Evolutionary conservation across 2,797 vertebrate genomes (phyloP).

Genomic region (Spinus pinus): DNA sequence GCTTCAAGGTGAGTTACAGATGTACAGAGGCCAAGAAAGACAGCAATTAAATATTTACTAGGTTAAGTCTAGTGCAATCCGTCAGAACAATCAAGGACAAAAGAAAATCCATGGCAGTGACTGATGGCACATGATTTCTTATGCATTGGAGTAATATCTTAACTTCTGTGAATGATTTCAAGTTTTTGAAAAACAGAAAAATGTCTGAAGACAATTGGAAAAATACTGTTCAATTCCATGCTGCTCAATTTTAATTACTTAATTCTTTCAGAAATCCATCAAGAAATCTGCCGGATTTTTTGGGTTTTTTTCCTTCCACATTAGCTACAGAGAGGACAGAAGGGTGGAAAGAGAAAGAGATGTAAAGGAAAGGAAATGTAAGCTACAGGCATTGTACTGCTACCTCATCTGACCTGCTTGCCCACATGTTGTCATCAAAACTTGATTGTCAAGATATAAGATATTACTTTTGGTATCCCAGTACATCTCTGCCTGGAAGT

Average conservation of each 20-base stretch:
- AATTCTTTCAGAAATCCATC: not conserved
- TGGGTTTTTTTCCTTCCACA: rapidly evolving
- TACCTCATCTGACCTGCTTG: not conserved
- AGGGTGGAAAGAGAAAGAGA: not conserved
- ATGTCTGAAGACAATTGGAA: not conserved
- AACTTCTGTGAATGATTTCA: not conserved
- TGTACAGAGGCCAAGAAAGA: conserved; percentile 71
- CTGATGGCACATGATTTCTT: conserved; percentile 1
- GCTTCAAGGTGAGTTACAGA: conserved; percentile 73
- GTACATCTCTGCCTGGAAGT: not conserved
- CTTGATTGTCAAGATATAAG: conserved; percentile 1
- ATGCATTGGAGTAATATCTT: not conserved
- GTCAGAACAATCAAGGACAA: conserved; percentile 71
- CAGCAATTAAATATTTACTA: conserved; percentile 80
- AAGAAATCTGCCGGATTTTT: not conserved
- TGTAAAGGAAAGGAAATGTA: not conserved
- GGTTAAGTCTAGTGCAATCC: conserved; percentile 71
- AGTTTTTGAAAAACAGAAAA: not conserved
- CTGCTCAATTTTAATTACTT: not conserved
- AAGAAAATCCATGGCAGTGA: conserved; percentile 74
- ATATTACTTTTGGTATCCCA: not conserved
- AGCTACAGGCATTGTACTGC: not conserved
- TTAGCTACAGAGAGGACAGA: not conserved
- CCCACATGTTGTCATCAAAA: not conserved
- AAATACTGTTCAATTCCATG: not conserved